These are phyloP conservation scores for Meliscaeva auricollis DNA, from an alignment of 2,888 invertebrate species.

Conservation along the genomic window DNA sequence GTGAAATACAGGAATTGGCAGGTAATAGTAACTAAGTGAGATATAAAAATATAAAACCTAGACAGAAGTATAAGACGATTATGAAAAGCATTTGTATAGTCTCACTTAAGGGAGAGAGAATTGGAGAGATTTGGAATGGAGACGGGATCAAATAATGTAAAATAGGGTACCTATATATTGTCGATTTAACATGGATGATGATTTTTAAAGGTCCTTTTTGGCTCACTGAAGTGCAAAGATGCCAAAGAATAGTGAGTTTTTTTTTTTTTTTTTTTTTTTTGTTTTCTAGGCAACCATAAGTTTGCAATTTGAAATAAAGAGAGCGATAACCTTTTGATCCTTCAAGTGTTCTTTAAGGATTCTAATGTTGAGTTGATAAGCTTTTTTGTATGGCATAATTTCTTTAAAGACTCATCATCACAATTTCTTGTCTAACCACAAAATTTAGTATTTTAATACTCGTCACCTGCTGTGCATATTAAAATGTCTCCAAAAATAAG, in stretches of 20 bases:
- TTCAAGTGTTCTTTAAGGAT: too few species aligned
- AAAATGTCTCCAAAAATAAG: too few species aligned
- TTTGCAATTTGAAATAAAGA: too few species aligned
- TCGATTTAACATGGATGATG: constrained; percentile 7
- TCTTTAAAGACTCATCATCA: not conserved
- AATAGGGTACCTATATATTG: too few species aligned
- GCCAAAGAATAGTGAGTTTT: not conserved
- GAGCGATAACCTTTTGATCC: too few species aligned
- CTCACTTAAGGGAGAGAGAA: not conserved
- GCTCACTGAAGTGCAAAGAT: not conserved
- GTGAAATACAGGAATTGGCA: constrained; percentile 67
- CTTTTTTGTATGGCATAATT: not conserved
- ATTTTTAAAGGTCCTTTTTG: not conserved
- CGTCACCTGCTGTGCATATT: not conserved
- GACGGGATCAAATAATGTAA: not conserved
- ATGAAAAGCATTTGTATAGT: constrained; percentile 22
- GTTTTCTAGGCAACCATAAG: too few species aligned
- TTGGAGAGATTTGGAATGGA: not conserved
- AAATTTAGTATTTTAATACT: not conserved
- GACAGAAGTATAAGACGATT: constrained; percentile 47
- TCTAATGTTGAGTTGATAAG: too few species aligned
- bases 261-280: too few species aligned
- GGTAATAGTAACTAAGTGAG: constrained; percentile 34
- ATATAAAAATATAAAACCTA: constrained; percentile 48
- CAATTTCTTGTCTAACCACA: too few species aligned